Evolutionary conservation across 2,113 vertebrate species (phyloP).

Genomic region (human): DNA sequence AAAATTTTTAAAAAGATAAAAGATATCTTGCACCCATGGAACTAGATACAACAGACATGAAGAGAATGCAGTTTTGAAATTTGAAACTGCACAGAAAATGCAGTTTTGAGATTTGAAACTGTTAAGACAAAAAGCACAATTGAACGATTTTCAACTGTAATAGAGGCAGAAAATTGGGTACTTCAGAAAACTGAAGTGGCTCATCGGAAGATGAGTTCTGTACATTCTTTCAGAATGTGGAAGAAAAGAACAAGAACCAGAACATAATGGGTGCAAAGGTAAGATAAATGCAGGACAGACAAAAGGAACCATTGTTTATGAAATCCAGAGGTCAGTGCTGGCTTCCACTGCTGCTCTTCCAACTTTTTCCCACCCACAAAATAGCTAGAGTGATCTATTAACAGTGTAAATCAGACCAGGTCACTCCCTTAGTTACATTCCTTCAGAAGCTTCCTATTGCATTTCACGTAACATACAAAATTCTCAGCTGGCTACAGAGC

Average conservation of each 20-base stretch:
- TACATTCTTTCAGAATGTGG: background rate
- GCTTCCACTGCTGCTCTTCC: background rate
- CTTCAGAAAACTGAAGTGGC: constrained; percentile 47
- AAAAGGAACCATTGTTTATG: rapidly evolving
- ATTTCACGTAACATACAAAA: background rate
- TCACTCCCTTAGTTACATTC: background rate
- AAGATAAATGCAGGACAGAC: too few relatives aligned
- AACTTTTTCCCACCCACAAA: background rate
- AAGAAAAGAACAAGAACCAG: background rate
- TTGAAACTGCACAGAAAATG: background rate
- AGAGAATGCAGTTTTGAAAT: constrained; percentile 26
- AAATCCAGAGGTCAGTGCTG: background rate
- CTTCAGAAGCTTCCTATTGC: background rate
- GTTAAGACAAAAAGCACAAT: background rate
- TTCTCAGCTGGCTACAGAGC: background rate
- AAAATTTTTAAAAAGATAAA: constrained; percentile 40
- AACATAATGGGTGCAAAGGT: background rate
- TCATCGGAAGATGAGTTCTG: background rate
- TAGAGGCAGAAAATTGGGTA: constrained; percentile 33
- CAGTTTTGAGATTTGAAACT: constrained; percentile 22
- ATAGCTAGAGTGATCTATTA: background rate
- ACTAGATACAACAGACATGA: background rate
- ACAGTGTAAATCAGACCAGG: background rate
- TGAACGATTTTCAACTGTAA: constrained; percentile 5
- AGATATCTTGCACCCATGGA: background rate